These are phyloP conservation scores for Sphenopsis melanotis DNA, from an alignment of 2,797 vertebrate species.

Conservation along the genomic window DNA sequence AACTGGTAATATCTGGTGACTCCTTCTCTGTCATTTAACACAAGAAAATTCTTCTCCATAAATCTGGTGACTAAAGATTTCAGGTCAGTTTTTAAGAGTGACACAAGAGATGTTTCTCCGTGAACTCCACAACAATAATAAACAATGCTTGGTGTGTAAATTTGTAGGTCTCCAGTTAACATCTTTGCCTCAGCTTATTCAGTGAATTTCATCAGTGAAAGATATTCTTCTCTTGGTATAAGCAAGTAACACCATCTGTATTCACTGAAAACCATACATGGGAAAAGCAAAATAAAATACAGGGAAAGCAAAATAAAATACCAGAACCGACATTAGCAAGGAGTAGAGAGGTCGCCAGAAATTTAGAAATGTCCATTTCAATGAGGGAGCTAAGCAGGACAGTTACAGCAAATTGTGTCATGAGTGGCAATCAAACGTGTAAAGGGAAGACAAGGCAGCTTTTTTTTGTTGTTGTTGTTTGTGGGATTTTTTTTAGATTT, in stretches of 20 bases:
- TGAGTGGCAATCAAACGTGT: not conserved
- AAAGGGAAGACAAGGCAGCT: not conserved
- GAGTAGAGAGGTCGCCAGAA: not conserved
- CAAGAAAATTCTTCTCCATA: not conserved
- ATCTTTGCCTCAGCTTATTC: not conserved
- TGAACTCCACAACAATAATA: not conserved
- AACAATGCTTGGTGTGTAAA: not conserved
- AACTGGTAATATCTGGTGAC: not conserved
- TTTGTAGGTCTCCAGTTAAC: not conserved
- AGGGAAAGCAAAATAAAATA: not conserved
- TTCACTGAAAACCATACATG: not conserved
- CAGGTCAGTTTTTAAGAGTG: not conserved
- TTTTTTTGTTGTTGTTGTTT: not conserved
- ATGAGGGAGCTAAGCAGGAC: not conserved
- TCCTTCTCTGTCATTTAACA: not conserved
- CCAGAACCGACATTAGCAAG: not conserved
- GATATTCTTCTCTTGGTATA: not conserved
- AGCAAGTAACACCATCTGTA: not conserved
- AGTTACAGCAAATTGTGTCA: not conserved
- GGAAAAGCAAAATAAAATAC: not conserved
- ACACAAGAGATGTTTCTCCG: not conserved
- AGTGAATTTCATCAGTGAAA: not conserved
- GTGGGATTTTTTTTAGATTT: not conserved
- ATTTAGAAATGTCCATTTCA: not conserved
- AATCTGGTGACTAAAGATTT: not conserved